Conservation (phyloP, 2,888 invertebrate genomes). For the Melikaiella ostensackeni region DNA sequence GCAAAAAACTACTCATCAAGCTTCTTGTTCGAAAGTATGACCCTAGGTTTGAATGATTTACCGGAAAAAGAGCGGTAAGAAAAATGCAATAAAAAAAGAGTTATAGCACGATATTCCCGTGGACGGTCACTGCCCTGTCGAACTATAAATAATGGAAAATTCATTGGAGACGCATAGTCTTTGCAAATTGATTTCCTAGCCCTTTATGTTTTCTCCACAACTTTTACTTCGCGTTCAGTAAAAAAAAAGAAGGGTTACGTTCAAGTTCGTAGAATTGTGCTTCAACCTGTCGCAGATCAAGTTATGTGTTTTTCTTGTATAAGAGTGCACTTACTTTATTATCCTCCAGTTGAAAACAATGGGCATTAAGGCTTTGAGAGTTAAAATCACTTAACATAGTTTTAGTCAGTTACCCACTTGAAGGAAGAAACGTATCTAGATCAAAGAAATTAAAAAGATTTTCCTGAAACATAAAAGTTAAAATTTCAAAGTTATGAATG, state of each 20-base stretch:
- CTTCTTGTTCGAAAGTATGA: slow-evolving; percentile 3
- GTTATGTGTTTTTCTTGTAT: slow-evolving; percentile 2
- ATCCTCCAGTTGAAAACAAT: slow-evolving; percentile 3
- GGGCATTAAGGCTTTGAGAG: neutral
- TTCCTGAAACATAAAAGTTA: slow-evolving; percentile 2
- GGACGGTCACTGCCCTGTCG: slow-evolving; percentile 19
- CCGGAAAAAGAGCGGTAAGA: slow-evolving; percentile 27
- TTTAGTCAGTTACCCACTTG: neutral
- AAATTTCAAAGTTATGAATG: neutral
- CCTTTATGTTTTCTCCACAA: neutral
- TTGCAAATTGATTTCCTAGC: slow-evolving; percentile 32
- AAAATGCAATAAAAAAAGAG: slow-evolving; percentile 28
- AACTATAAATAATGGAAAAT: slow-evolving; percentile 36
- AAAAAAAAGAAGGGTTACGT: slow-evolving; percentile 9
- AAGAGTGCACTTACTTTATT: neutral
- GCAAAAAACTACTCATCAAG: slow-evolving; percentile 21
- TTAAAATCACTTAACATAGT: slow-evolving; percentile 25
- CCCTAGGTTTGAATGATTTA: slow-evolving; percentile 30
- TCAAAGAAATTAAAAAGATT: slow-evolving; percentile 17
- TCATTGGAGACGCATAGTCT: neutral
- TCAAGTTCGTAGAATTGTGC: slow-evolving; percentile 16
- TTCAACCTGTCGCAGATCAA: neutral
- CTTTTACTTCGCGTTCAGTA: slow-evolving; percentile 22
- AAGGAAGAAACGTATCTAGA: neutral
- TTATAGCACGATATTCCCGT: slow-evolving; percentile 20